Base-by-base conservation (phyloP, 2,888 invertebrate genomes). In the Cartodere bifasciata region DNA sequence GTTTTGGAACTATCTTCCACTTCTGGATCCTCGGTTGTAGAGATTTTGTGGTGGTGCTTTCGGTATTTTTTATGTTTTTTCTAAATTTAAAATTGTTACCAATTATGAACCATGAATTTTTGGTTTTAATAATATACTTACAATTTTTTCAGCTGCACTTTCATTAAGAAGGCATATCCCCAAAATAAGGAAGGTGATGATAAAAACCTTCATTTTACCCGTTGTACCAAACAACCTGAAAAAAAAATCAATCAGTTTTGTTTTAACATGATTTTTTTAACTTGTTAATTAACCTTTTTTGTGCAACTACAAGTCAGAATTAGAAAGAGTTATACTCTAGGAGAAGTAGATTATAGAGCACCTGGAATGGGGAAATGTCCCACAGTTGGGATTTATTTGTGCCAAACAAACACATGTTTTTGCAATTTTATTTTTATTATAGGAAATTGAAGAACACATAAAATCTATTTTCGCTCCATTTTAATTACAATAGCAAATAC, bases 51-150 rank as follows among this genome's bases (percentile, higher is more conserved):
- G 20, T 6, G 20, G 6, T n/a, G 37, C 53, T 53, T 53, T 50
- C 57, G 35, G 49, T 56, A 43, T 39, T 53, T 56, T 35, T 54
- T 58, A 15, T 46, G 49, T 45, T 55, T 58, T 29, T 45, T 47
- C 58, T 58, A 33, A 27, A 39, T 11, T 5, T 3, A 6, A 13
- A 1, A 10, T 27, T 12, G n/a, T 21, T 16, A 20, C 7, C 9
- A 20, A 23, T 13, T 12, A 23, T 16, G 17, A 24, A 27, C 30
- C 20, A 22, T 28, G 21, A 14, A 21, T 20, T 20, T 20, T 20
- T 7, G 4, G 17, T 20, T n/a, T n/a, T n/a, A n/a, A n/a, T n/a
- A n/a, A n/a, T n/a, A 20, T 32, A 49, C 49, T 50, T 46, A 55
- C 55, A 11, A 40, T 31, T 48, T 54, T 54, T 14, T 50, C 50